These are phyloP conservation scores for Tachina fera DNA, from an alignment of 2,888 invertebrate species.

Conservation along the genomic window DNA sequence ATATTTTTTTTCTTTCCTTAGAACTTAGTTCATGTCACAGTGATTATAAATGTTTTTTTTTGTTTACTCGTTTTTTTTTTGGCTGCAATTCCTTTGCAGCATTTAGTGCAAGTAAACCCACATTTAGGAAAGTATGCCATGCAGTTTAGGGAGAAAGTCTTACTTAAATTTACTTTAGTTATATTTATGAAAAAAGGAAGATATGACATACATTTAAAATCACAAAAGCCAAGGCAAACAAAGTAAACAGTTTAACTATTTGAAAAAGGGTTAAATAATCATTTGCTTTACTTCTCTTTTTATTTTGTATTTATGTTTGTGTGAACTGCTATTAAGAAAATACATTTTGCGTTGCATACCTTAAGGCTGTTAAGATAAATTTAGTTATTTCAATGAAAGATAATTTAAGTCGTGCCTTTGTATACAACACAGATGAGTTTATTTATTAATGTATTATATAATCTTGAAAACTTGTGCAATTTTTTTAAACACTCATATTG, in stretches of 20 bases:
- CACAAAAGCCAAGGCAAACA: not conserved
- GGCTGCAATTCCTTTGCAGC: slow-evolving; percentile 13
- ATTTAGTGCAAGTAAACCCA: slow-evolving; percentile 51
- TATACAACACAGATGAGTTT: not conserved
- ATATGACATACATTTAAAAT: slow-evolving; percentile 21
- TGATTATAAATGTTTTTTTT: slow-evolving; percentile 51
- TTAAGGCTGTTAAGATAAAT: not conserved
- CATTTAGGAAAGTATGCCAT: slow-evolving; percentile 32
- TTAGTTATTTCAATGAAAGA: not conserved
- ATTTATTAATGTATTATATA: not conserved
- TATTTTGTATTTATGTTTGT: not conserved
- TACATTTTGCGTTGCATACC: slow-evolving; percentile 4
- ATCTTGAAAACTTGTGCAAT: not conserved
- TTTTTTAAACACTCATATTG: not conserved
- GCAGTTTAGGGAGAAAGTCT: slow-evolving; percentile 38
- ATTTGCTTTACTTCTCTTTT: not conserved
- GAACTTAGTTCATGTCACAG: slow-evolving; percentile 51
- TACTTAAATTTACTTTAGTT: not conserved
- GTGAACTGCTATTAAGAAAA: not conserved
- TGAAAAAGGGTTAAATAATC: not conserved
- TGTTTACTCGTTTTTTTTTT: not conserved
- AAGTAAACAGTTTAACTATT: slow-evolving; percentile 18
- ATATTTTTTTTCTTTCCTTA: slow-evolving; percentile 9
- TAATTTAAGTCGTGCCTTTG: not conserved
- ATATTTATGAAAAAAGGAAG: not conserved